Conservation (phyloP, 1,140 invertebrate species). For the Pissodes strobi region DNA sequence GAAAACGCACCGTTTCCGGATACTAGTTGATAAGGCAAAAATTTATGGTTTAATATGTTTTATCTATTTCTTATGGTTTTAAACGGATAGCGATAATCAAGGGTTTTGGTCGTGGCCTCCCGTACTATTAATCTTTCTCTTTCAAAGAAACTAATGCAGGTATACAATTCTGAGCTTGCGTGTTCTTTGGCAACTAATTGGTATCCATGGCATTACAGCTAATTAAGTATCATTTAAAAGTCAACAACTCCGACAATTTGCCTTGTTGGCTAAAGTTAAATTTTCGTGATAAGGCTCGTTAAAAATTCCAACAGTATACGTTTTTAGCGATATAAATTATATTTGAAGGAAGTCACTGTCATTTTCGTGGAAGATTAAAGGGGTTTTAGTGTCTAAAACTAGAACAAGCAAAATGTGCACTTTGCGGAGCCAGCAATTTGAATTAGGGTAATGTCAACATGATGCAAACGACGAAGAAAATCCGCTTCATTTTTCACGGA, state of each 20-base stretch:
- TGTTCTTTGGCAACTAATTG: slow-evolving; percentile 5
- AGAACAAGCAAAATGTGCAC: slow-evolving; percentile 3
- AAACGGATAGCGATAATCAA: no score
- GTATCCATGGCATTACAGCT: slow-evolving; percentile 12
- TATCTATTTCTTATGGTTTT: no score
- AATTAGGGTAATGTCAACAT: slow-evolving; percentile 7
- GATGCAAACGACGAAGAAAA: slow-evolving; percentile 1
- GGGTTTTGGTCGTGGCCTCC: no score
- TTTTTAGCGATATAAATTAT: slow-evolving; percentile 10
- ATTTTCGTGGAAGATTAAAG: slow-evolving; percentile 7
- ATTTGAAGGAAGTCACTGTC: slow-evolving; percentile 10
- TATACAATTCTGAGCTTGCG: neutral
- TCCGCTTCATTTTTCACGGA: no score
- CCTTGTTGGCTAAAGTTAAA: neutral
- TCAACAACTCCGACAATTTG: slow-evolving; percentile 15
- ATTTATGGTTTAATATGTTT: no score
- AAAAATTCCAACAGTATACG: slow-evolving; percentile 10
- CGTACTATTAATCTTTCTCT: no score
- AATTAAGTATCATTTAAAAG: slow-evolving; percentile 22
- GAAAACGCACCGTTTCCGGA: no score
- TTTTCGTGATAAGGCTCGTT: slow-evolving; percentile 13
- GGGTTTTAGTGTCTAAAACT: slow-evolving; percentile 2
- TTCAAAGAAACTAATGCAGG: no score
- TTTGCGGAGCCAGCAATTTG: slow-evolving; percentile 5
- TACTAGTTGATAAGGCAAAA: no score